A percentile compares a stretch with the other conserved stretches of the same genome.
These are phyloP conservation scores for Parazoanthus swiftii DNA, from an alignment of 92 coral and sea anemone species.

Conservation along the genomic window DNA sequence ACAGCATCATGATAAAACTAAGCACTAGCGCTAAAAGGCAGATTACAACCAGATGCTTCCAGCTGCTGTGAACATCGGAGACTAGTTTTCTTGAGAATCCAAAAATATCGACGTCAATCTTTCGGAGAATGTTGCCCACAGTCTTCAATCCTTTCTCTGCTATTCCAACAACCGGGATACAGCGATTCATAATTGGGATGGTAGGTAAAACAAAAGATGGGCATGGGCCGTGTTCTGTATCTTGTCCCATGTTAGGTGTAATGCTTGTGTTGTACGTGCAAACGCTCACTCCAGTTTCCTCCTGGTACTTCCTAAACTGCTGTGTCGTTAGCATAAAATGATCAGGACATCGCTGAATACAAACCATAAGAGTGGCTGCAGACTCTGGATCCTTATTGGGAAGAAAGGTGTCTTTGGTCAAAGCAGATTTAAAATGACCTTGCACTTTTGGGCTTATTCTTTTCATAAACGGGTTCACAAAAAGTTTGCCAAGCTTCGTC, in stretches of 20 bases:
- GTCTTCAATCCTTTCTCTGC: constrained; percentile 36
- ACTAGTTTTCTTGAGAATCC: constrained; percentile 42
- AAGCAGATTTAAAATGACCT: constrained; percentile 37
- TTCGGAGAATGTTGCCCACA: constrained; percentile 39
- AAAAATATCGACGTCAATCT: constrained; percentile 41
- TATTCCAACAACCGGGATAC: constrained; percentile 41
- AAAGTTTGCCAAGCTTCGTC: constrained; percentile 42
- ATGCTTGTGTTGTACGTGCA: constrained; percentile 37
- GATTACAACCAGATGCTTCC: constrained; percentile 44
- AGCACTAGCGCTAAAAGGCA: constrained; percentile 43
- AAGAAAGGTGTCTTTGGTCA: constrained; percentile 32
- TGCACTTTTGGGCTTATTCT: constrained; percentile 42
- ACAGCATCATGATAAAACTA: constrained; percentile 47
- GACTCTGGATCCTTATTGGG: constrained; percentile 18
- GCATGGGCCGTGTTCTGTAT: constrained; percentile 35
- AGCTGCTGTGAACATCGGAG: constrained; percentile 43
- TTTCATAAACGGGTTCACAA: constrained; percentile 41
- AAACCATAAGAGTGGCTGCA: constrained; percentile 37
- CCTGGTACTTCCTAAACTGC: constrained; percentile 40
- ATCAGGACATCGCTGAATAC: constrained; percentile 47
- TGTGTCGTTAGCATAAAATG: constrained; percentile 41
- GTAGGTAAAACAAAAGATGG: constrained; percentile 48
- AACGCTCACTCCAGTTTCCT: constrained; percentile 35
- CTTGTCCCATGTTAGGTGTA: constrained; percentile 33
- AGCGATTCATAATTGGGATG: constrained; percentile 44